Evolutionary conservation across 2,888 invertebrate genomes (phyloP), one percentile per base, ranked within the genome.

Genomic region (Eilema sororculum): DNA sequence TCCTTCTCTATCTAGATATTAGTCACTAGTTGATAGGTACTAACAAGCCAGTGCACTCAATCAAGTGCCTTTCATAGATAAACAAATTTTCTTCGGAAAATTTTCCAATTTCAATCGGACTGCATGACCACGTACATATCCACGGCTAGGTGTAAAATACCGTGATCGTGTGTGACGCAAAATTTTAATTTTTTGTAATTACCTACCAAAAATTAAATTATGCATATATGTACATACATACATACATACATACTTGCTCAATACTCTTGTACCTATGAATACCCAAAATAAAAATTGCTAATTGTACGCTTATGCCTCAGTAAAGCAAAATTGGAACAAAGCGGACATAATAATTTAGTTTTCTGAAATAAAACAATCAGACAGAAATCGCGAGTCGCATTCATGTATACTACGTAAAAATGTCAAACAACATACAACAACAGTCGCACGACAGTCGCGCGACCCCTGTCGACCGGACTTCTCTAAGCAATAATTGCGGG

Each of bases 401-500:
- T 64, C 30, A 56, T 46, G 68, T 41, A 57, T 30, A 46, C 62
- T 22, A 57, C n/a, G 41, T 68, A 72, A 71, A 76, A 74, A 73
- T 57, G 33, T 65, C 69, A 59, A 77, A 78, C 67, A 67, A 78
- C 3, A n/a, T n/a, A n/a, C n/a, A n/a, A 28, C 74, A 84, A 80
- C 77, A 78, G 81, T 84, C 78, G 84, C 74, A 69, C 78, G 73
- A 69, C 74, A 69, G 66, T 72, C 74, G 78, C 75, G 63, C 73
- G 72, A 61, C 78, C 67, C 67, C 71, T 72, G 78, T 72, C 76
- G 73, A 78, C 84, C 78, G 86, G 87, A 88, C 89, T 91, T 88
- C 89, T 92, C 92, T 93, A 93, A 93, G 92, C 94, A 94, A 93
- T 95, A 94, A 95, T 94, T 93, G 93, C 90, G 83, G 89, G 91